Percentiles rank a stretch among this genome's conserved stretches.
Conservation (phyloP, 2,113 vertebrate genomes). For the Odocoileus virginianus region DNA sequence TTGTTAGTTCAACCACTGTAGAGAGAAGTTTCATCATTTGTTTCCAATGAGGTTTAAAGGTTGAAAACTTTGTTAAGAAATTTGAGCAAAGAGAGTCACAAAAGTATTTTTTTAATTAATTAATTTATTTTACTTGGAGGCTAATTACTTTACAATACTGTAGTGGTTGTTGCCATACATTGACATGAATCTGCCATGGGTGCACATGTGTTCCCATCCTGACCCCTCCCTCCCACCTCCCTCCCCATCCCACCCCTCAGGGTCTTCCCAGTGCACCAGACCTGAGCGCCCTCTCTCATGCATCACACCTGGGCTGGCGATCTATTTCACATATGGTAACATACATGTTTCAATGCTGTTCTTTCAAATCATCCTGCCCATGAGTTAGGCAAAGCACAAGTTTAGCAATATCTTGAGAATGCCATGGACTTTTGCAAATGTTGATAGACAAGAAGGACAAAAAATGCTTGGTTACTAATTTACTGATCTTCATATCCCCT, state of each 20-base stretch:
- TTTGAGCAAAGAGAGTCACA: neutral
- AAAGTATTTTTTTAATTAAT: neutral
- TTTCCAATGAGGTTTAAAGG: neutral
- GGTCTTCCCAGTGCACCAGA: neutral
- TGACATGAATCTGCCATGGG: neutral
- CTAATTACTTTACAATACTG: neutral
- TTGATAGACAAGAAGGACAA: neutral
- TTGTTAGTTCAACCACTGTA: neutral
- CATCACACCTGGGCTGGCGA: neutral
- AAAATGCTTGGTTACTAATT: neutral
- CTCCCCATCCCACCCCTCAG: neutral
- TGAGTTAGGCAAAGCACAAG: neutral
- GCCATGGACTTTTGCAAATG: neutral
- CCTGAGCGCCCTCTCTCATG: neutral
- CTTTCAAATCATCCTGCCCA: neutral
- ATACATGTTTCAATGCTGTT: neutral
- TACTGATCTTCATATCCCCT: neutral
- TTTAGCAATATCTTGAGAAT: neutral
- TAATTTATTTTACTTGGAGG: neutral
- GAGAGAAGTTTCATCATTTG: neutral
- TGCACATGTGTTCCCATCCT: neutral
- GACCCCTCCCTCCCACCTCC: rapidly evolving
- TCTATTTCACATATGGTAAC: neutral
- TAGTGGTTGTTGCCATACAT: neutral
- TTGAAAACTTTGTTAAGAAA: neutral